These are phyloP conservation scores for Acyrthosiphon pisum DNA, from an alignment of 1,140 invertebrate species.

Conservation along the genomic window DNA sequence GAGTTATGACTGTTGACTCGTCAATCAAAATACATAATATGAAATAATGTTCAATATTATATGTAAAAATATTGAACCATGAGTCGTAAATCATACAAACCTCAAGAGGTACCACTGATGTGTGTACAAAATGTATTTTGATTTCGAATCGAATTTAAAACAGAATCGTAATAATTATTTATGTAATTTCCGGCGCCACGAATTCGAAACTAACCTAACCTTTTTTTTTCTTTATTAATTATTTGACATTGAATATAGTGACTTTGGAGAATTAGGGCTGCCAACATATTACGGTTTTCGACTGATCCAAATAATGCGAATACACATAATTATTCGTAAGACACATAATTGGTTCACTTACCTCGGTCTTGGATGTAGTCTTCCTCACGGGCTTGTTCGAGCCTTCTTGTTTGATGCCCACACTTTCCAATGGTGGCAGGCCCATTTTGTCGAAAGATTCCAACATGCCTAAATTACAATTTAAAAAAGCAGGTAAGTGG, in stretches of 20 bases:
- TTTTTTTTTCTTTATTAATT: background rate
- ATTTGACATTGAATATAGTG: too few species aligned
- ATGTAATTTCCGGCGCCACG: background rate
- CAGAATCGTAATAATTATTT: background rate
- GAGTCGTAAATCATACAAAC: background rate
- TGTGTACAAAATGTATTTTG: background rate
- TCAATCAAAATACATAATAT: background rate
- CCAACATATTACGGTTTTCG: background rate
- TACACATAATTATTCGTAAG: background rate
- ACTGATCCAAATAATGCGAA: background rate
- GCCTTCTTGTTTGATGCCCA: background rate
- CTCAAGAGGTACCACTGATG: background rate
- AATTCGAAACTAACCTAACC: background rate
- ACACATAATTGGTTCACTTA: background rate
- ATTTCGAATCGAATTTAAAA: background rate
- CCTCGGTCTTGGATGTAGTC: slow-evolving; percentile 36
- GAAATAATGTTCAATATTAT: background rate
- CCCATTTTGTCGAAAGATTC: background rate
- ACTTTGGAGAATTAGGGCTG: background rate
- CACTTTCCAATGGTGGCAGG: background rate
- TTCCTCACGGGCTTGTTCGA: background rate
- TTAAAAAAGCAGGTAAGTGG: too few species aligned
- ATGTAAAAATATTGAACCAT: background rate
- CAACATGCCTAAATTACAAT: background rate
- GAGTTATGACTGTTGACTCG: background rate